A percentile compares a stretch with the other conserved stretches of the same genome.
Evolutionary conservation across 2,888 invertebrate species (phyloP).

Genomic region (Diogma glabrata): DNA sequence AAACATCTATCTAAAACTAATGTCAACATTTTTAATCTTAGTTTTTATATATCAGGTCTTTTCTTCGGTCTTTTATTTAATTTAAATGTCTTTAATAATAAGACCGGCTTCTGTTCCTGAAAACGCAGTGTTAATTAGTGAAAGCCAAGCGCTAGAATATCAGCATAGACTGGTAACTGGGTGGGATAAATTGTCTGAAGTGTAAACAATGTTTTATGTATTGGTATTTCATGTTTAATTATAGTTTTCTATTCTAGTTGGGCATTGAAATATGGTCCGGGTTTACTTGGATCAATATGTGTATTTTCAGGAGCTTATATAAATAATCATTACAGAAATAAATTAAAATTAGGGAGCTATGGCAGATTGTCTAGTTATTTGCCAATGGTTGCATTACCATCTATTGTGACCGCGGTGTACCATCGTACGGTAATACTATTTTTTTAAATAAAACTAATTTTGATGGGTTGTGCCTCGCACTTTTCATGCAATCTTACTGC

Average conservation of each 20-base stretch:
- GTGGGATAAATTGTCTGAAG: slow-evolving; percentile 48
- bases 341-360: slow-evolving; percentile 45
- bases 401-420: slow-evolving; percentile 39
- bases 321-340: slow-evolving; percentile 50
- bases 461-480: too few relatives aligned
- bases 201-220: slow-evolving; percentile 38
- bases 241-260: slow-evolving; percentile 34
- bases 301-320: slow-evolving; percentile 44
- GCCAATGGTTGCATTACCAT: slow-evolving; percentile 49
- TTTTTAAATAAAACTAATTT: too few relatives aligned
- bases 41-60: too few relatives aligned
- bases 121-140: slow-evolving; percentile 46
- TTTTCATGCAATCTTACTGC: too few relatives aligned
- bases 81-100: slow-evolving; percentile 52
- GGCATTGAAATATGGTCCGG: slow-evolving; percentile 40
- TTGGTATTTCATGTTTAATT: slow-evolving; percentile 13
- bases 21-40: too few relatives aligned
- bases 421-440: slow-evolving; percentile 45
- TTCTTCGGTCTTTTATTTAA: too few relatives aligned
- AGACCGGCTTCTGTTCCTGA: slow-evolving; percentile 39
- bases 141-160: slow-evolving; percentile 46
- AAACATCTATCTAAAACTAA: too few relatives aligned
- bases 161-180: slow-evolving; percentile 44
- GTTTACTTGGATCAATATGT: slow-evolving; percentile 40
- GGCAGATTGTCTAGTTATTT: slow-evolving; percentile 49